A percentile compares a stretch with the other conserved stretches of the same genome.
These are phyloP conservation scores for Pseudomugil tenellus DNA, from an alignment of 2,797 vertebrate genomes.

Conservation along the genomic window DNA sequence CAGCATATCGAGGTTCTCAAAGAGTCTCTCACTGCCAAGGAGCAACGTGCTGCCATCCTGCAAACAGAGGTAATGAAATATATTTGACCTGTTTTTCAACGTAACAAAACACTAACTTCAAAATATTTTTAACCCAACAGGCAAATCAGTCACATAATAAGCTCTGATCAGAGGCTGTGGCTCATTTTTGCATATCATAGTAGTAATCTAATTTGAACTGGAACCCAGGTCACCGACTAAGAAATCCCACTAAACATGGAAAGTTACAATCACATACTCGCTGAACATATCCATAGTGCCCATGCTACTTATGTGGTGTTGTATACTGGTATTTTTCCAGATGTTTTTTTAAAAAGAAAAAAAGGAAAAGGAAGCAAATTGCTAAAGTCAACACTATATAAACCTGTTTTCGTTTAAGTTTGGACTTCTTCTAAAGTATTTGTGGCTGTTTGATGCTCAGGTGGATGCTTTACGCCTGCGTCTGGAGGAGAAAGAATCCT, in stretches of 20 bases:
- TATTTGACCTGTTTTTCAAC: conserved; percentile 15
- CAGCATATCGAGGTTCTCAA: conserved; percentile 99
- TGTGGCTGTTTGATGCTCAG: conserved; percentile 67
- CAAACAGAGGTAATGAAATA: conserved; percentile 92
- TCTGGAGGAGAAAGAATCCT: conserved; percentile 97
- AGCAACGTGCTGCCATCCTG: conserved; percentile 99
- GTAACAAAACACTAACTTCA: conserved; percentile 17
- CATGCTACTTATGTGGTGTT: background rate
- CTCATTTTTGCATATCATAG: conserved; percentile 39
- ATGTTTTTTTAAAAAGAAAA: background rate
- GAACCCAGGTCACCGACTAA: conserved; percentile 15
- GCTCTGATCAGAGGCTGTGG: conserved; percentile 5
- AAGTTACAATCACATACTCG: background rate
- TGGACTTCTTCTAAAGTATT: conserved; percentile 7
- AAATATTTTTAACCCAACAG: conserved; percentile 16
- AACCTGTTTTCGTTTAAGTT: conserved; percentile 1
- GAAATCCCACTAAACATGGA: conserved; percentile 11
- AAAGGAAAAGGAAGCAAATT: too few species aligned
- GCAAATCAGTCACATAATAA: conserved; percentile 37
- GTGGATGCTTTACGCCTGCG: conserved; percentile 96
- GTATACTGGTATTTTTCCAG: background rate
- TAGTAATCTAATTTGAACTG: conserved; percentile 30
- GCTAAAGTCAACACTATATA: background rate
- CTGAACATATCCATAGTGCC: background rate
- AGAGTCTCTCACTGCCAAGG: conserved; percentile 99